Evolutionary conservation across 2,113 vertebrate genomes (phyloP), one percentile per base, ranked within the genome.

Genomic region (Thunnus thynnus): DNA sequence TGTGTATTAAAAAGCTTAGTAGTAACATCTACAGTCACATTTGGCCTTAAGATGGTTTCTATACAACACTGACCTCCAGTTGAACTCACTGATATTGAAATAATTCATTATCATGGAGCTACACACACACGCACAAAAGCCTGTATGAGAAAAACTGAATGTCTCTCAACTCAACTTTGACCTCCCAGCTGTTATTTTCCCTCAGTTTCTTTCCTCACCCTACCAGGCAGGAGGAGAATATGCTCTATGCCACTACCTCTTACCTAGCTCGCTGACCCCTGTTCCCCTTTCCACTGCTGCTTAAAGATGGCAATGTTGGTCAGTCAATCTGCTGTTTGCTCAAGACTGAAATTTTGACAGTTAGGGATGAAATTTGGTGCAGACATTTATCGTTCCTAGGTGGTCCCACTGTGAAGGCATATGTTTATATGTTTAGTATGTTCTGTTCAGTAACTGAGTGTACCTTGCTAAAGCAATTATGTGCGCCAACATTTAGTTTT

Each of bases 41-140:
- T 65, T 85, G 73, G 32, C 68, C 65, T 73, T 4, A 20, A 36
- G 2, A 52, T 63, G 58, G 14, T 83, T 74, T 73, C 25, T 58
- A 25, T 79, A 73, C 74, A 75, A 46, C 57, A 18, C n/a, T 76
- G 64, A 62, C 78, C 73, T 80, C 48, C 10, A 20, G 55, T 6
- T 83, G 79, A 88, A 88, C 81, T 50, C 48, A 14, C 16, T 60
- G 36, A 78, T 58, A 62, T 47, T 13, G 55, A 64, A 74, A 80
- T 84, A 36, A 65, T 22, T 68, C 22, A 44, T 57, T 69, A 54
- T 30, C 13, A 54, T 13, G 10, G 50, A 30, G 13, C 61, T 9
- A 78, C n/a, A 60, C 50, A 78, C 8, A 54, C 12, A 52, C 7
- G 1, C 58, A 36, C 55, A 44, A 55, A 54, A 50, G 6, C 54